These are phyloP conservation scores for Ligdia adustata DNA, from an alignment of 2,888 invertebrate species.

Conservation along the genomic window DNA sequence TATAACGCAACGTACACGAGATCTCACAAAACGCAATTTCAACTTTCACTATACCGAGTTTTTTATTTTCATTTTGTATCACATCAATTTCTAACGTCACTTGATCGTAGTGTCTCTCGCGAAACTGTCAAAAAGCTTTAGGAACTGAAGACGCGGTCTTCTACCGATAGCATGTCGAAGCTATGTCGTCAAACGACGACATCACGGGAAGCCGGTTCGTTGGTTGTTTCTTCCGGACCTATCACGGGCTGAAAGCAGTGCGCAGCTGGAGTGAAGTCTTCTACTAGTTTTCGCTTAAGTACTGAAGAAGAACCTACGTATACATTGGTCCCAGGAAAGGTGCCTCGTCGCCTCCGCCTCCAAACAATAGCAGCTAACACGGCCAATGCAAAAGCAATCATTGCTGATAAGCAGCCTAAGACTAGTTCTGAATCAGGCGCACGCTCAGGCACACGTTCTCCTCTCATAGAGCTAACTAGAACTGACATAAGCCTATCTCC, in stretches of 20 bases:
- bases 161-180: constrained; percentile 82
- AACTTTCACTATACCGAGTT: constrained; percentile 56
- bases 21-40: constrained; percentile 53
- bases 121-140: constrained; percentile 68
- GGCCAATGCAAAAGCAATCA: constrained; percentile 75
- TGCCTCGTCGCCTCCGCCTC: constrained; percentile 82
- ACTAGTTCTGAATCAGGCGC: constrained; percentile 83
- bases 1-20: constrained; percentile 52
- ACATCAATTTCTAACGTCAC: constrained; percentile 53
- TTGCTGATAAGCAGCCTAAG: constrained; percentile 85
- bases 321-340: constrained; percentile 84
- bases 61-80: constrained; percentile 47
- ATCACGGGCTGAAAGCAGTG: constrained; percentile 85
- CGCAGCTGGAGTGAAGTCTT: constrained; percentile 80
- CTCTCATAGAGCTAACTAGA: constrained; percentile 85
- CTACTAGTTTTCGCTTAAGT: constrained; percentile 85
- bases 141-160: constrained; percentile 83
- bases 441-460: constrained; percentile 80
- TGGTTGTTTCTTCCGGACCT: constrained; percentile 75
- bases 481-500: constrained; percentile 85
- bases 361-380: constrained; percentile 81
- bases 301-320: constrained; percentile 85
- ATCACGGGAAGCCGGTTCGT: constrained; percentile 73
- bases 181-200: constrained; percentile 88
- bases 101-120: constrained; percentile 52